Percentiles rank a stretch among this genome's conserved stretches.
These are phyloP conservation scores for Riparia riparia DNA, from an alignment of 2,113 vertebrate genomes.

Conservation along the genomic window DNA sequence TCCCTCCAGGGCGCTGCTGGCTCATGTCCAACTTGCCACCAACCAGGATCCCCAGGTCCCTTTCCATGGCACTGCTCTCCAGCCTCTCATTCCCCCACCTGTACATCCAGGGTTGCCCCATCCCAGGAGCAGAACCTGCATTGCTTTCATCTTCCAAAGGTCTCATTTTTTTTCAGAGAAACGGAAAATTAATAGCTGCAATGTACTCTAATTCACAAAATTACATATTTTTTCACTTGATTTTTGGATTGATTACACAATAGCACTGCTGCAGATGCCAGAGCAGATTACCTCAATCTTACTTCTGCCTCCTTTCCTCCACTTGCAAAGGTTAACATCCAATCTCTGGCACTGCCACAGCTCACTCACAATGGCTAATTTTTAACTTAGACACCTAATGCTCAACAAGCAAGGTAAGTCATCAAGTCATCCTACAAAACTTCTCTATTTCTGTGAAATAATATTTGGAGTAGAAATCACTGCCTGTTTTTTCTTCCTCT, in stretches of 20 bases:
- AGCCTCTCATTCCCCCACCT: not conserved
- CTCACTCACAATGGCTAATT: not conserved
- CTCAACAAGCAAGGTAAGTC: not conserved
- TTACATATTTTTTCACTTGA: accelerated
- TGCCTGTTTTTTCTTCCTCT: not conserved
- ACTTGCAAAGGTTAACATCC: not conserved
- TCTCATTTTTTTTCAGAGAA: not conserved
- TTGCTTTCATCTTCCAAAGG: accelerated
- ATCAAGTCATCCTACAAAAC: not conserved
- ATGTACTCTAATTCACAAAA: not conserved
- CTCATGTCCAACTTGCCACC: not conserved
- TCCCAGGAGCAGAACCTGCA: accelerated
- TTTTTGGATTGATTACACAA: not conserved
- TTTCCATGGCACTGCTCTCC: not conserved
- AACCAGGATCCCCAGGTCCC: accelerated
- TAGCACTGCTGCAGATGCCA: not conserved
- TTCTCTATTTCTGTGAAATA: not conserved
- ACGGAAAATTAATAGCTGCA: not conserved
- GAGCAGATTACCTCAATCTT: not conserved
- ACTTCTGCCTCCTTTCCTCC: not conserved
- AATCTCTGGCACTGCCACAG: not conserved
- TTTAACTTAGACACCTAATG: not conserved
- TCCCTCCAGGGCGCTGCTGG: not conserved
- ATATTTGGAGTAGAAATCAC: not conserved
- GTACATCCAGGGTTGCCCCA: not conserved